phyloP scores from a whole-genome alignment of 2,113 vertebrate species.

The Thomomys bottae region DNA sequence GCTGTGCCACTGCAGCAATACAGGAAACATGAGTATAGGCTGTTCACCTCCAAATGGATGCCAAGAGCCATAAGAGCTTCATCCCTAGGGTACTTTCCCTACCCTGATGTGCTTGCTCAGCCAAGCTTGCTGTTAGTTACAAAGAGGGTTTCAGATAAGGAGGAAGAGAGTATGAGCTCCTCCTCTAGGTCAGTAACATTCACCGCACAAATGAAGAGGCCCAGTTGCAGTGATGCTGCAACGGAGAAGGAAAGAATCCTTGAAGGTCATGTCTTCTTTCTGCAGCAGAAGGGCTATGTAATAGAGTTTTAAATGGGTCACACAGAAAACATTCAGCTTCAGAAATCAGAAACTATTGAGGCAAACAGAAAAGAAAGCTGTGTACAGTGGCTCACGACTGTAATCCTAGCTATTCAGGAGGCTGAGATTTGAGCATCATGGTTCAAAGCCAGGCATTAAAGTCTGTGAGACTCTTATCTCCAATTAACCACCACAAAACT shows the following conservation, averaged over 20 bases:
- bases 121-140: constrained; percentile 6
- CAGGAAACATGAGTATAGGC: background rate
- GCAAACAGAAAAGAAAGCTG: too few relatives aligned
- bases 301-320: constrained; percentile 29
- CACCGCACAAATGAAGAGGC: background rate
- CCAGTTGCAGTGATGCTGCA: background rate
- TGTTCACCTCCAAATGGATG: background rate
- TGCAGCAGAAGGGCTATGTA: background rate
- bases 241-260: background rate
- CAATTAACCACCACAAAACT: too few relatives aligned
- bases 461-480: too few relatives aligned
- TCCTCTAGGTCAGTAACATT: background rate
- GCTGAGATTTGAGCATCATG: too few relatives aligned
- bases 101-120: background rate
- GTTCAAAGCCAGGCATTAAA: too few relatives aligned
- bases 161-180: background rate
- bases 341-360: constrained; percentile 33
- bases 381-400: too few relatives aligned
- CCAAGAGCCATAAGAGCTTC: background rate
- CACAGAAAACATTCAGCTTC: background rate
- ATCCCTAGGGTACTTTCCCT: background rate
- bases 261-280: background rate
- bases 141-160: background rate
- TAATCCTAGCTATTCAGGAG: too few relatives aligned
- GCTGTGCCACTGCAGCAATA: background rate